phyloP scores from a whole-genome alignment of 2,888 invertebrate species.

The Hybos culiciformis region DNA sequence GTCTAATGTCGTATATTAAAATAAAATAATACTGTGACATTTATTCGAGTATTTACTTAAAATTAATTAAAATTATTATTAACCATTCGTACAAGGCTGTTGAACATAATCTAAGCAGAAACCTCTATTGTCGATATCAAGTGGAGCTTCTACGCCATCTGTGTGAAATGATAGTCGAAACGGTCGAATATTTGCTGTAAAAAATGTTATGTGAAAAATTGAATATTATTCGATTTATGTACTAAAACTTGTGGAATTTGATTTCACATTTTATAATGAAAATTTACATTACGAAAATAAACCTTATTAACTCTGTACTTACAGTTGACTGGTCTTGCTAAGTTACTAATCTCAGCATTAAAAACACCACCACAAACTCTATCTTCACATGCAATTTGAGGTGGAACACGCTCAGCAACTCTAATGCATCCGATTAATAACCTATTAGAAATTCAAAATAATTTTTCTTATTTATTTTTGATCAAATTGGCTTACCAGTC shows the following conservation, averaged over 20 bases:
- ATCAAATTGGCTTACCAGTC: too few species aligned
- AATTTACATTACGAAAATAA: not conserved
- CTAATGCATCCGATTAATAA: constrained; percentile 61
- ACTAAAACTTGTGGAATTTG: too few species aligned
- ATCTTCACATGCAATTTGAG: constrained; percentile 56
- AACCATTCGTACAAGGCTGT: constrained; percentile 64
- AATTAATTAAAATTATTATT: not conserved
- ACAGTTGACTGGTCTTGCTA: constrained; percentile 58
- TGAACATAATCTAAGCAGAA: constrained; percentile 75
- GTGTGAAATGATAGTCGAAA: constrained; percentile 67
- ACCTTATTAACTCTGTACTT: constrained; percentile 28
- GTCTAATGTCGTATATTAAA: too few species aligned
- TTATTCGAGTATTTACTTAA: too few species aligned
- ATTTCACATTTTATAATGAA: too few species aligned
- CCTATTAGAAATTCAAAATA: too few species aligned
- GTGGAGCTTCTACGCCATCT: constrained; percentile 61
- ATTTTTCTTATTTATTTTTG: too few species aligned
- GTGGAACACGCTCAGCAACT: constrained; percentile 35
- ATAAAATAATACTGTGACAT: too few species aligned
- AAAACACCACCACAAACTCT: constrained; percentile 72
- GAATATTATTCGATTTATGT: too few species aligned
- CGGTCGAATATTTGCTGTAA: constrained; percentile 63
- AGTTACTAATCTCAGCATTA: constrained; percentile 55
- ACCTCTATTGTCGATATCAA: constrained; percentile 61
- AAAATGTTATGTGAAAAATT: not conserved